Conservation (phyloP, 2,888 invertebrate genomes). For the Tenthredo notha region DNA sequence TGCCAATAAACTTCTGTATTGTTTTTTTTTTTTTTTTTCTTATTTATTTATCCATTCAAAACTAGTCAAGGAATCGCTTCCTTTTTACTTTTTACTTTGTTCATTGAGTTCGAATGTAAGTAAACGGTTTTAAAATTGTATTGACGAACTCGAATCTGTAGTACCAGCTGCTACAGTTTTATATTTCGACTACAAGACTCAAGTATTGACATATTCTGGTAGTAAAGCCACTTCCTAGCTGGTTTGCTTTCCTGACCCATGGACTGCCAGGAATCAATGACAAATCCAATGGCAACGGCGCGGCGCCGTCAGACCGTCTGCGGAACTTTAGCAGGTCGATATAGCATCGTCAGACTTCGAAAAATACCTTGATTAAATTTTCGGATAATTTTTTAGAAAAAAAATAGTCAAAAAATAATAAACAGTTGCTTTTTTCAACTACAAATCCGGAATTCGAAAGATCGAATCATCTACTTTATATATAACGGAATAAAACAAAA, state of each 20-base stretch:
- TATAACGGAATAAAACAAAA: not conserved
- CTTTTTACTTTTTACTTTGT: not conserved
- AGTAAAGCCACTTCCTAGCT: constrained; percentile 70
- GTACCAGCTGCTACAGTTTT: not conserved
- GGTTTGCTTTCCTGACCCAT: constrained; percentile 68
- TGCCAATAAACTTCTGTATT: constrained; percentile 1
- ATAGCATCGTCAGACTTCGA: not conserved
- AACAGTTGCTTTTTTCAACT: not conserved
- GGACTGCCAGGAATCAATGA: constrained; percentile 72
- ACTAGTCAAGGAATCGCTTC: not conserved
- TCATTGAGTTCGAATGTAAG: not conserved
- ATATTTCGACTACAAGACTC: constrained; percentile 46
- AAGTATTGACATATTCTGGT: constrained; percentile 72
- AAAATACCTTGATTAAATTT: not conserved
- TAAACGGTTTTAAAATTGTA: not conserved
- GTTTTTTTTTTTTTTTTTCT: too few relatives aligned
- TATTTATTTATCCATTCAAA: not conserved
- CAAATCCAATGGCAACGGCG: constrained; percentile 66
- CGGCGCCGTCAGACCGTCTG: constrained; percentile 34
- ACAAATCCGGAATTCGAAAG: not conserved
- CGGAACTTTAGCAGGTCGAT: constrained; percentile 60
- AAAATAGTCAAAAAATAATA: not conserved
- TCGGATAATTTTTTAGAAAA: not conserved
- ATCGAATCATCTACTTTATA: not conserved
- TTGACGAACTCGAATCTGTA: not conserved